Evolutionary conservation across 1,140 invertebrate genomes (phyloP).

Genomic region (Uloborus diversus): DNA sequence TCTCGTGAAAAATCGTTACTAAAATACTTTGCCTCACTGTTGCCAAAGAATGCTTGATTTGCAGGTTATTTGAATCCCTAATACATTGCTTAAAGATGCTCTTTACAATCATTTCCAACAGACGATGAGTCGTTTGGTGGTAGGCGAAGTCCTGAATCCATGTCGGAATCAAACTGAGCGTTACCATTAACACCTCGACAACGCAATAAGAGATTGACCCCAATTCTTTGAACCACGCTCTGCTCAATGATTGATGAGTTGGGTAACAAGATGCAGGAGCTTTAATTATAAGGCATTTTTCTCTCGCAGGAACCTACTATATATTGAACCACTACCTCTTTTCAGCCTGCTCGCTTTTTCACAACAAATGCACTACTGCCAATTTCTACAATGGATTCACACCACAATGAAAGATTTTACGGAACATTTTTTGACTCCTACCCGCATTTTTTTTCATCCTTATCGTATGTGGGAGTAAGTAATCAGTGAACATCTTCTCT

Average conservation of each 20-base stretch:
- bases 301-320: constrained; percentile 45
- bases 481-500: constrained; percentile 16
- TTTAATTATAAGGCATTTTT: constrained; percentile 56
- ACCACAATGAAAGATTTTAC: constrained; percentile 51
- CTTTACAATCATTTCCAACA: no score
- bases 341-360: constrained; percentile 33
- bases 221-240: constrained; percentile 40
- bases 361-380: constrained; percentile 25
- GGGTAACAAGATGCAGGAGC: constrained; percentile 53
- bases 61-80: no score
- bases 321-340: constrained; percentile 52
- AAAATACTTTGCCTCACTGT: no score
- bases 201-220: constrained; percentile 51
- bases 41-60: no score
- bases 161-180: no score
- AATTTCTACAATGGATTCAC: constrained; percentile 31
- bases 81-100: no score
- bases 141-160: no score
- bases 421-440: constrained; percentile 39
- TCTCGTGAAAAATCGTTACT: no score
- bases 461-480: constrained; percentile 10
- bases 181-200: constrained; percentile 23
- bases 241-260: constrained; percentile 53
- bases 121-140: no score
- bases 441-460: constrained; percentile 22